phyloP scores from a whole-genome alignment of 2,797 vertebrate species.

The Phalloptychus januarius region DNA sequence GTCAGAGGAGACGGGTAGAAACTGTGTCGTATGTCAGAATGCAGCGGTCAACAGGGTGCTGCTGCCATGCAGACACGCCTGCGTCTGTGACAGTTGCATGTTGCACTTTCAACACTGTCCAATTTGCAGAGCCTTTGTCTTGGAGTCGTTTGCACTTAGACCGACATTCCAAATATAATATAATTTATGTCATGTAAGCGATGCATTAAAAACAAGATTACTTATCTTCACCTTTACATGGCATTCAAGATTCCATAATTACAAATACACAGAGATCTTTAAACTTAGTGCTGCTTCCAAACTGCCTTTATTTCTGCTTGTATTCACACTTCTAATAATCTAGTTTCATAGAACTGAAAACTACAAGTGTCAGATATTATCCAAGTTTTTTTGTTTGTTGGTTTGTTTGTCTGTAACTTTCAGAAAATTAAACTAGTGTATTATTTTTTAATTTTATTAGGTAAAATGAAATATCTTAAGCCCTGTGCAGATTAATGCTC shows the following conservation, averaged over 20 bases:
- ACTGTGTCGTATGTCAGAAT: constrained; percentile 96
- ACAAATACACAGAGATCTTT: background rate
- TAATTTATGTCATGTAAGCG: background rate
- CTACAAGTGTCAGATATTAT: background rate
- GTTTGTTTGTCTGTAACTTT: background rate
- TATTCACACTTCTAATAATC: background rate
- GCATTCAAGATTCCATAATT: background rate
- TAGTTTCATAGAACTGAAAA: background rate
- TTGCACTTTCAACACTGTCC: constrained; percentile 91
- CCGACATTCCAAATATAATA: background rate
- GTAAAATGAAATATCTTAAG: background rate
- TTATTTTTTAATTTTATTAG: background rate
- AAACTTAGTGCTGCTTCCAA: background rate
- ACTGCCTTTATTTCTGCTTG: background rate
- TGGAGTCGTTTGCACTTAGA: constrained; percentile 87
- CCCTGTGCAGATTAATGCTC: background rate
- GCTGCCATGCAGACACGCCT: constrained; percentile 91
- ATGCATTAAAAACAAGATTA: background rate
- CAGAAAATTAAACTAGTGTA: background rate
- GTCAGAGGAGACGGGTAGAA: constrained; percentile 77
- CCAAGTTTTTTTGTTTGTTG: background rate
- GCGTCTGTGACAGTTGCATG: constrained; percentile 89
- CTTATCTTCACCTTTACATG: background rate
- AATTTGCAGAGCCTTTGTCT: constrained; percentile 92
- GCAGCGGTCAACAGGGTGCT: constrained; percentile 90